Percentiles rank a stretch among this genome's conserved stretches.
Conservation (phyloP, 2,888 invertebrate genomes). For the Parnassius glacialis region DNA sequence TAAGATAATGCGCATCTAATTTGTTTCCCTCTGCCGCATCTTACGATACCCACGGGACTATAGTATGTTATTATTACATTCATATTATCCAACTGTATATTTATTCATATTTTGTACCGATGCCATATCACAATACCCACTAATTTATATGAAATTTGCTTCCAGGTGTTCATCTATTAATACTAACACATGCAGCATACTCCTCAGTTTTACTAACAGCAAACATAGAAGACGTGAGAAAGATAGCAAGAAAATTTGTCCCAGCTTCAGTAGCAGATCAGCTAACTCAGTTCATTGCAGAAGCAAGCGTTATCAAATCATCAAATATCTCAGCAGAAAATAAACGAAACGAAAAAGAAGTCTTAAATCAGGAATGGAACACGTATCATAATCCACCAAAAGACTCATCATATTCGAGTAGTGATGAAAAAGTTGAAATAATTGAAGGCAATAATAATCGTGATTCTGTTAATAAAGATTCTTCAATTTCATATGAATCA, state of each 20-base stretch:
- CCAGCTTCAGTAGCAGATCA: conserved; percentile 48
- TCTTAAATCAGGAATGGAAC: conserved; percentile 2
- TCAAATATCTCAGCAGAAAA: conserved; percentile 37
- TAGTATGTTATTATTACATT: too few species aligned
- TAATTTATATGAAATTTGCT: conserved; percentile 21
- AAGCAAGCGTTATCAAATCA: conserved; percentile 29
- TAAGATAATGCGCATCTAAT: too few species aligned
- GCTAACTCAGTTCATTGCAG: conserved; percentile 42
- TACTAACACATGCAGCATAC: conserved; percentile 36
- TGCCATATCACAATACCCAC: too few species aligned
- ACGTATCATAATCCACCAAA: not conserved
- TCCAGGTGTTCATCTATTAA: conserved; percentile 46
- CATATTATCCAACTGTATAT: too few species aligned
- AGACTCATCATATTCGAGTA: not conserved
- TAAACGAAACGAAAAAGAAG: conserved; percentile 28
- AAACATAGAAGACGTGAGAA: conserved; percentile 55
- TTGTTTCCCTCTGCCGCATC: too few species aligned
- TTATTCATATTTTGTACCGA: not conserved
- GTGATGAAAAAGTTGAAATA: not conserved
- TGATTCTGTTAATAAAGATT: not conserved
- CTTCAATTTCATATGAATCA: not conserved
- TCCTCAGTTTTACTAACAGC: conserved; percentile 53
- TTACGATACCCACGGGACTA: too few species aligned
- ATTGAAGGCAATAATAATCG: not conserved
- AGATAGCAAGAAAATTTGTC: conserved; percentile 53